Conservation (phyloP, 64 coral and sea anemone species). For the Pocillopora verrucosa region DNA sequence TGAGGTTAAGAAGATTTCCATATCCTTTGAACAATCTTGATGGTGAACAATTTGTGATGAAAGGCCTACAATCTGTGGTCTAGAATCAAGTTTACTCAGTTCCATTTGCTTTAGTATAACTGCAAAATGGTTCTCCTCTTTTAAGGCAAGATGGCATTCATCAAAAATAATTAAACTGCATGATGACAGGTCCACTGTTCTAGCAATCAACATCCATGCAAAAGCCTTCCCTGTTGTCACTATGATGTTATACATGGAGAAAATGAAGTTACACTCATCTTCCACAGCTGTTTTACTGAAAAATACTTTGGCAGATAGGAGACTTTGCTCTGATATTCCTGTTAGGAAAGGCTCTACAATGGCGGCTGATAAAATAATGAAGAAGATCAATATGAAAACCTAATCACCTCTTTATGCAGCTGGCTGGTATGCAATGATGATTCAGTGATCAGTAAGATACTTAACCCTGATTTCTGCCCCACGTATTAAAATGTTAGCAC, state of each 20-base stretch:
- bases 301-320: slow-evolving; percentile 17
- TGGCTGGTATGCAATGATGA: too few relatives aligned
- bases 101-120: not conserved
- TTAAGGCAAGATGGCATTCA: not conserved
- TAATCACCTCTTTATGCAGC: not conserved
- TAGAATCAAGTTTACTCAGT: not conserved
- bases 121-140: not conserved
- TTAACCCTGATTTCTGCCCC: too few relatives aligned
- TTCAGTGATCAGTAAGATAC: too few relatives aligned
- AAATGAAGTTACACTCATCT: not conserved
- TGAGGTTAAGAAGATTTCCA: not conserved
- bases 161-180: slow-evolving; percentile 44
- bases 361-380: not conserved
- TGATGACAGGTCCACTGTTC: not conserved
- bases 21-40: not conserved
- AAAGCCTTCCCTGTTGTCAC: not conserved
- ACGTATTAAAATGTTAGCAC: too few relatives aligned
- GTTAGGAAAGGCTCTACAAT: slow-evolving; percentile 9
- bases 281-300: not conserved
- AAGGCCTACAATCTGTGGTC: slow-evolving; percentile 42
- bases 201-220: not conserved
- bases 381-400: not conserved
- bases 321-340: not conserved
- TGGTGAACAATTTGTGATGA: not conserved
- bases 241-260: not conserved